Percentiles rank a stretch among this genome's conserved stretches.
These are phyloP conservation scores for Xylota sylvarum DNA, from an alignment of 2,888 invertebrate genomes.

Conservation along the genomic window DNA sequence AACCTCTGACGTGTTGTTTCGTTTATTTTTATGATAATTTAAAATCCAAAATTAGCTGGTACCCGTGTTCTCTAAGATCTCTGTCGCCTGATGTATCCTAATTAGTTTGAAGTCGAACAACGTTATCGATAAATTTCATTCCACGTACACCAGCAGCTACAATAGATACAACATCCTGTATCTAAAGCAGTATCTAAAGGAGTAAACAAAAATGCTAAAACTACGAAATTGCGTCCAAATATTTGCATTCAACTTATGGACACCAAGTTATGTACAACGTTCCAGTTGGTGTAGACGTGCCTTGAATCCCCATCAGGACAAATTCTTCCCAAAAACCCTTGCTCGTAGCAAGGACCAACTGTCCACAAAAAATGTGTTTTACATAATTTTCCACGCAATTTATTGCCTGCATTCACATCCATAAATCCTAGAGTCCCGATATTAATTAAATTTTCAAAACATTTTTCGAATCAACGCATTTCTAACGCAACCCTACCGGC, in stretches of 20 bases:
- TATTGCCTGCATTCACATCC: not conserved
- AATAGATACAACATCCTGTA: too few relatives aligned
- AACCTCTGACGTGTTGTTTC: too few relatives aligned
- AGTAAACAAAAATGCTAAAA: not conserved
- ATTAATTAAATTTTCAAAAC: conserved; percentile 56
- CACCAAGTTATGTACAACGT: not conserved
- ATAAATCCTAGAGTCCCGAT: conserved; percentile 29
- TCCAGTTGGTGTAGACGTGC: conserved; percentile 52
- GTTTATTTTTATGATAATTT: too few relatives aligned
- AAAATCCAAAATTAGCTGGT: too few relatives aligned
- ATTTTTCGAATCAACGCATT: conserved; percentile 31
- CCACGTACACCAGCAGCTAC: too few relatives aligned
- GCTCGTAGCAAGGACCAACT: conserved; percentile 8
- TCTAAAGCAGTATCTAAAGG: not conserved
- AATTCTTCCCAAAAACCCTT: not conserved
- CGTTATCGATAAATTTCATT: too few relatives aligned
- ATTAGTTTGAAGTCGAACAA: too few relatives aligned
- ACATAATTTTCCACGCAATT: conserved; percentile 38
- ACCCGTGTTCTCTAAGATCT: too few relatives aligned
- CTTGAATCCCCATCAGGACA: conserved; percentile 30
- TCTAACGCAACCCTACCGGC: not conserved
- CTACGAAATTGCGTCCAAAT: not conserved
- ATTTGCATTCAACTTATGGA: conserved; percentile 25
- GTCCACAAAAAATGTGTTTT: conserved; percentile 25
- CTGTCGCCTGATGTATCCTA: too few relatives aligned